Evolutionary conservation across 2,113 vertebrate genomes (phyloP).

Genomic region (Clarias batrachus): DNA sequence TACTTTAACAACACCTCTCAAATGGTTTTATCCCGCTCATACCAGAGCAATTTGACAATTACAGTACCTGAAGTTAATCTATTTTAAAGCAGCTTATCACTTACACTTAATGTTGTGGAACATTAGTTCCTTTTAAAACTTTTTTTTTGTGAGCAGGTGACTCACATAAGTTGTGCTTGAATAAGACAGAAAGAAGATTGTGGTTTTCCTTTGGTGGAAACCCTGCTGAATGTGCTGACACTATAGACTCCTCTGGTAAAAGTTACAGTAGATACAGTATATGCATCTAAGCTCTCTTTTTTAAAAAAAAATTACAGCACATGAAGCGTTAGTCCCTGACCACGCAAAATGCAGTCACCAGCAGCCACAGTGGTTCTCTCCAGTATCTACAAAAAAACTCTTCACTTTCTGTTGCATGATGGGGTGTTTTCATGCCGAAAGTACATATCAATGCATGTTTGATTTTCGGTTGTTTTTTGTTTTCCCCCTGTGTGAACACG

Average conservation of each 20-base stretch:
- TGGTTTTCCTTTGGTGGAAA: not conserved
- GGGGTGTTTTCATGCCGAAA: not conserved
- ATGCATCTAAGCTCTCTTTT: not conserved
- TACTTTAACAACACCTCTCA: not conserved
- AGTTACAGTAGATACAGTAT: not conserved
- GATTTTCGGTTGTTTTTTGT: not conserved
- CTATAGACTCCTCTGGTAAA: not conserved
- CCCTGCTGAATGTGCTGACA: not conserved
- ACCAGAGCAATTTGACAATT: not conserved
- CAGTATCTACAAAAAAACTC: not conserved
- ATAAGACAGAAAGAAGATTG: not conserved
- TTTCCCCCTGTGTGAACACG: not conserved
- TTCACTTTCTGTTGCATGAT: not conserved
- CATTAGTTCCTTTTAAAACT: not conserved
- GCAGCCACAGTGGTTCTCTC: not conserved
- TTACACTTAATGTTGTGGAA: not conserved
- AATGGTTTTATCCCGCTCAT: not conserved
- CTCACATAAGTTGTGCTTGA: not conserved
- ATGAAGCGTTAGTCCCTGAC: not conserved
- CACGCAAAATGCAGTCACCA: not conserved
- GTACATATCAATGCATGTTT: not conserved
- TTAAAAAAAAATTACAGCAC: not conserved
- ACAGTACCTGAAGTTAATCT: not conserved
- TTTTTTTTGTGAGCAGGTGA: too few relatives aligned
- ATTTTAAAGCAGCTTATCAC: not conserved